Conservation (phyloP, 2,797 vertebrate species). For the Crotalus adamanteus region DNA sequence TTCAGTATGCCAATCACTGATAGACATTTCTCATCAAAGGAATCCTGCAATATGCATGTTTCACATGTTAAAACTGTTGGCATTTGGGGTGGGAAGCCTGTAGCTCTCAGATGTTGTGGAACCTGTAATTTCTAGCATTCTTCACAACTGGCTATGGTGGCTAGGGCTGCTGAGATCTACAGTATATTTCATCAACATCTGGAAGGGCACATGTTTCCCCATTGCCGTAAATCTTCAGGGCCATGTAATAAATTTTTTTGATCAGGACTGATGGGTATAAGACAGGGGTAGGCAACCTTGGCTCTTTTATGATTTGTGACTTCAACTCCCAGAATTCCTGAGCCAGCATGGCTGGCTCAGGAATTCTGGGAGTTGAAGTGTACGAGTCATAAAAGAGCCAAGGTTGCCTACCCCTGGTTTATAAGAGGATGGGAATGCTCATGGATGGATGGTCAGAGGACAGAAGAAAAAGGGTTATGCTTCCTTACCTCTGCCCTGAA, state of each 20-base stretch:
- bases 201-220: not conserved
- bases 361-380: too few relatives aligned
- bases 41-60: accelerated
- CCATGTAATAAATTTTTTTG: not conserved
- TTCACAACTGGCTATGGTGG: not conserved
- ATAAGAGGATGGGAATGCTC: not conserved
- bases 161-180: not conserved
- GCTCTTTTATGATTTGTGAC: too few relatives aligned
- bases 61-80: not conserved
- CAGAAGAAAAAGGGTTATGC: too few relatives aligned
- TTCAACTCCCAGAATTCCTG: too few relatives aligned
- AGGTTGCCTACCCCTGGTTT: too few relatives aligned
- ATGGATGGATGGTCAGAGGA: too few relatives aligned
- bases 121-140: not conserved
- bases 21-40: not conserved
- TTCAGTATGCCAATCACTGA: not conserved
- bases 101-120: not conserved
- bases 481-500: conserved; percentile 64
- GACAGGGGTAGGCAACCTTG: too few relatives aligned
- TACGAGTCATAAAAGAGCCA: too few relatives aligned
- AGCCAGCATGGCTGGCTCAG: too few relatives aligned
- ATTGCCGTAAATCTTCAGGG: not conserved
- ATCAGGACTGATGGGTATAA: not conserved
- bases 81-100: not conserved
- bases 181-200: not conserved